Evolutionary conservation across 2,797 vertebrate species (phyloP), one percentile per base, ranked within the genome.

Genomic region (Margarornis squamiger): DNA sequence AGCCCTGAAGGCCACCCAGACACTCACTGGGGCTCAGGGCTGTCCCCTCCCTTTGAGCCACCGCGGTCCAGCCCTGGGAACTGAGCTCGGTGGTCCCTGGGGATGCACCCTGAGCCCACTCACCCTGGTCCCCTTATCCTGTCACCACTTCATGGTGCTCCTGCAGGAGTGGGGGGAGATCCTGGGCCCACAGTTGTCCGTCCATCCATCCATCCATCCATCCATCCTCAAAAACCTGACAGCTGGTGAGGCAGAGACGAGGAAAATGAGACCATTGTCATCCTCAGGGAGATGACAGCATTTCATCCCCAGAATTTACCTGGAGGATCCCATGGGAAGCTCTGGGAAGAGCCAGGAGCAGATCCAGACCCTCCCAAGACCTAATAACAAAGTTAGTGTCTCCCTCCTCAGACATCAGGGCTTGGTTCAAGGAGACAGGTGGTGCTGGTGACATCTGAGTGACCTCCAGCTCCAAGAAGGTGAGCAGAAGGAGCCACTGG

Each of bases 351-450:
- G 17, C 41, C 48, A 61, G 29, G 61, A 70, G 15, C n/a, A 45
- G 26, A 67, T 27, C 43, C 49, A 57, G 43, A 18, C 14, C 41
- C 36, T 13, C 26, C 26, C 5, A 23, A 38, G 38, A 18, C 45
- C 29, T 58, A 14, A 63, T 46, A 27, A 38, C 55, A 63, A 39
- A 66, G 58, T 45, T 17, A 45, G 4, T 4, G 0, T 62, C 45
- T 48, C 58, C 34, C 18, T 63, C 23, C 22, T 62, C 23, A 29
- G 59, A 29, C 15, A 29, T 48, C 6, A 49, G 36, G 21, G 39
- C 27, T 27, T 1, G 0, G 11, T 61, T 26, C 23, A 48, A 83
- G 20, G 14, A 13, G 29, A 16, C n/a, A 19, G 16, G 24, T 0
- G 4, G 7, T 29, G n/a, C n/a, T 63, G 55, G 36, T 3, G 24